A percentile compares a stretch with the other conserved stretches of the same genome.
Conservation (phyloP, 2,797 vertebrate genomes). For the Miichthys miiuy region DNA sequence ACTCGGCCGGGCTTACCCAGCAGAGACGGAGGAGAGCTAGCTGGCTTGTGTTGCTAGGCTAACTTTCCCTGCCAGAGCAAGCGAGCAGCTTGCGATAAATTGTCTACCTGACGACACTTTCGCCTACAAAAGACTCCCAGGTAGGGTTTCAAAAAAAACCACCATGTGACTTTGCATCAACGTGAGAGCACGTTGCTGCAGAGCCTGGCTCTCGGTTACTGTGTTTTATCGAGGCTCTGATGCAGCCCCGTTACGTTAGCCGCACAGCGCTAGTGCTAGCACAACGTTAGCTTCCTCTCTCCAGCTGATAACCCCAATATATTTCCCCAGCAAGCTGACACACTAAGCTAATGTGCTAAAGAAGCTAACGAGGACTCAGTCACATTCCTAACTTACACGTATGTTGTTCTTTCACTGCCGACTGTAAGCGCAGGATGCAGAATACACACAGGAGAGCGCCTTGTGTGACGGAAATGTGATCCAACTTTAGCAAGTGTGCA, state of each 20-base stretch:
- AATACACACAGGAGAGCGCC: neutral
- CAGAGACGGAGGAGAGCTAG: slow-evolving; percentile 71
- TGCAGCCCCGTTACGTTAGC: slow-evolving; percentile 52
- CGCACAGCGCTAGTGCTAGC: slow-evolving; percentile 37
- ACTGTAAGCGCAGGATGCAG: neutral
- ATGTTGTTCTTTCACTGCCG: neutral
- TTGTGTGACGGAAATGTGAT: neutral
- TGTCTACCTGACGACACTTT: slow-evolving; percentile 62
- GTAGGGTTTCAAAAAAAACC: slow-evolving; percentile 44
- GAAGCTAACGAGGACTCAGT: slow-evolving; percentile 5
- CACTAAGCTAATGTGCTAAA: slow-evolving; percentile 44
- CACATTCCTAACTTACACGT: slow-evolving; percentile 12
- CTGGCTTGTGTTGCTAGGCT: slow-evolving; percentile 68
- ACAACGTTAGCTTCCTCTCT: slow-evolving; percentile 35
- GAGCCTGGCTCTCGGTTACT: fast-evolving
- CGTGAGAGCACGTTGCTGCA: fast-evolving
- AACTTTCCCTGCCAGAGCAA: slow-evolving; percentile 60
- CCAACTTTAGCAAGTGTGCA: neutral
- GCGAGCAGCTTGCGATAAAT: slow-evolving; percentile 45
- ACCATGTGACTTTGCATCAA: fast-evolving
- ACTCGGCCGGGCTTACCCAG: slow-evolving; percentile 53
- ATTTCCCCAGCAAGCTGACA: slow-evolving; percentile 21
- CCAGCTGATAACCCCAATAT: slow-evolving; percentile 51
- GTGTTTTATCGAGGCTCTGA: neutral
- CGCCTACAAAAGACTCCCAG: slow-evolving; percentile 80